These are phyloP conservation scores for Palythoa heliodiscus DNA, from an alignment of 92 coral and sea anemone genomes.

Conservation along the genomic window DNA sequence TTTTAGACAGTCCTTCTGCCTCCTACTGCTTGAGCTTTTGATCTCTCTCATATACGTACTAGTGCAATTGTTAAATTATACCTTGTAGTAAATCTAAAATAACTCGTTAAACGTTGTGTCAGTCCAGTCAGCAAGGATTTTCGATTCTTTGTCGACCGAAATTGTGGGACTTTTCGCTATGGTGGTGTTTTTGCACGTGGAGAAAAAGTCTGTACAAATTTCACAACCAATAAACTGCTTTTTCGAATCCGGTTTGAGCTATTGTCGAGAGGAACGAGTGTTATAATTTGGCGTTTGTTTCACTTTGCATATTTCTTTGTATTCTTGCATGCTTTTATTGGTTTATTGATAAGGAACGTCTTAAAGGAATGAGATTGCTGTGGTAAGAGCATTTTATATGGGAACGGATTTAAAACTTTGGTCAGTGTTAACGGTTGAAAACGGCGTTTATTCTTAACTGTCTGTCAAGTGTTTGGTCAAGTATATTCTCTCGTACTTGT, in stretches of 20 bases:
- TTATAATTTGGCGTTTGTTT: not conserved
- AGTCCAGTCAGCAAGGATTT: too few relatives aligned
- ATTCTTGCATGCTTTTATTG: not conserved
- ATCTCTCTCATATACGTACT: not conserved
- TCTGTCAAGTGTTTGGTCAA: too few relatives aligned
- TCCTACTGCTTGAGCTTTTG: not conserved
- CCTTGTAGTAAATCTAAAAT: too few relatives aligned
- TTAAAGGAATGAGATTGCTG: not conserved
- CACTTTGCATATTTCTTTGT: not conserved
- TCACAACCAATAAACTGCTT: not conserved
- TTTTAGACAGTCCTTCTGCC: not conserved
- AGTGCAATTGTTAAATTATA: not conserved
- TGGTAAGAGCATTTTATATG: not conserved
- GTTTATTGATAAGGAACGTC: not conserved
- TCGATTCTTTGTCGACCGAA: too few relatives aligned
- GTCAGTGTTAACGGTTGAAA: not conserved
- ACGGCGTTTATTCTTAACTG: not conserved
- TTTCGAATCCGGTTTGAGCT: not conserved
- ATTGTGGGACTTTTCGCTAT: too few relatives aligned
- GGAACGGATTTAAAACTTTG: not conserved
- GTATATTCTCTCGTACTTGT: too few relatives aligned
- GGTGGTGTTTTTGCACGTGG: too few relatives aligned
- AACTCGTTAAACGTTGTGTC: too few relatives aligned
- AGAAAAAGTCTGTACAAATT: not conserved
- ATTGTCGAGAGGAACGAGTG: not conserved